phyloP scores from a whole-genome alignment of 2,888 invertebrate species.

The Hoplodrina ambigua region DNA sequence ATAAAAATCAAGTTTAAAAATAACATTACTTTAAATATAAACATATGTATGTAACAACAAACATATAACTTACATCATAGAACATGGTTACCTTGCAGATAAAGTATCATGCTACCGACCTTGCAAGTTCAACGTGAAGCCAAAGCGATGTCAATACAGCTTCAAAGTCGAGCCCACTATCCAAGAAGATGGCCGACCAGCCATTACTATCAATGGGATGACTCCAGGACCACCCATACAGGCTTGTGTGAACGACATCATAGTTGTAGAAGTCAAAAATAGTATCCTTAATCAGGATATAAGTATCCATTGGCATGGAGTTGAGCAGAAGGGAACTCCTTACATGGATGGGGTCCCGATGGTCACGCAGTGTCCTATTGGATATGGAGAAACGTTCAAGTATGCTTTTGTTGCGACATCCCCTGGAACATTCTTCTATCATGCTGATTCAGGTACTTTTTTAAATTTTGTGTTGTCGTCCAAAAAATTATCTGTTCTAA shows the following conservation, averaged over 20 bases:
- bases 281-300: conserved; percentile 92
- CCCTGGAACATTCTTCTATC: conserved; percentile 94
- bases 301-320: conserved; percentile 95
- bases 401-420: conserved; percentile 93
- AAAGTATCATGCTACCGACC: conserved; percentile 83
- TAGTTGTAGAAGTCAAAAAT: conserved; percentile 94
- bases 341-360: conserved; percentile 94
- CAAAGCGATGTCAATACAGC: conserved; percentile 81
- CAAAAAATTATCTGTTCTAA: too few relatives aligned
- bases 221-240: conserved; percentile 90
- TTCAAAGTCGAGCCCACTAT: conserved; percentile 82
- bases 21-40: neutral
- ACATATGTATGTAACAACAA: neutral
- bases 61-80: neutral
- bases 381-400: conserved; percentile 92
- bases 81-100: conserved; percentile 72
- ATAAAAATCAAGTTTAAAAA: neutral
- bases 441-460: conserved; percentile 91
- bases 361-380: conserved; percentile 94
- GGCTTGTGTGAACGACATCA: conserved; percentile 93
- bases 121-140: conserved; percentile 88
- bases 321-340: conserved; percentile 91
- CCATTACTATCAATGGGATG: conserved; percentile 80
- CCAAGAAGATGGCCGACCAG: conserved; percentile 75
- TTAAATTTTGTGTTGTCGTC: too few relatives aligned